Evolutionary conservation across 2,888 invertebrate genomes (phyloP), one percentile per base, ranked within the genome.

Genomic region (Temnothorax rugatulus): DNA sequence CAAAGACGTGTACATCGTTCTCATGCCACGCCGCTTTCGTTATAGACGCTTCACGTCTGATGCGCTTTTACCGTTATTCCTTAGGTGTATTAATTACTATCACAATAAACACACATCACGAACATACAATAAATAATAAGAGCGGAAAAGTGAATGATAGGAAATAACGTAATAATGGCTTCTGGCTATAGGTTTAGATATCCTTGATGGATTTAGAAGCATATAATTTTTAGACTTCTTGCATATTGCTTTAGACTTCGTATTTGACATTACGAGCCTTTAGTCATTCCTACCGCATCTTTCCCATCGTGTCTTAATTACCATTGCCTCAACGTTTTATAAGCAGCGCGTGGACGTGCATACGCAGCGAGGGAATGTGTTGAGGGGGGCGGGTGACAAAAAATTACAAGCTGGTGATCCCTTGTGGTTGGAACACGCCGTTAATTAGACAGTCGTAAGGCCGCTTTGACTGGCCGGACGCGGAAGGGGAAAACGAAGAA

Each of bases 361-460:
- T n/a, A 41, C 15, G 44, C 5, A 44, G n/a, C 41, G 15, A 68
- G 29, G n/a, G 13, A 66, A 38, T 52, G 21, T 38, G 13, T 25
- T 2, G 52, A 41, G 29, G 25, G 2, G n/a, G 9, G 13, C 18
- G 18, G 13, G 47, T 57, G 71, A 71, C 59, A 81, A 81, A 71
- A 71, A 81, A 29, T 29, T 71, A 71, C 47, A 81, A 69, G 18
- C 34, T 44, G 38, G 9, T 66, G 66, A 71, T 63, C 71, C 34
- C 47, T 59, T 41, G 57, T 21, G 52, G 50, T 34, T 25, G 47
- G 66, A 41, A 82, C 66, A 68, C 64, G 59, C 82, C 64, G 89
- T 85, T 89, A 89, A 89, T 89, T 89, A 87, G 85, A 79, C 84
- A 84, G 74, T 52, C 57, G 57, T 68, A 54, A 68, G 82, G 63